Evolutionary conservation across 2,888 invertebrate species (phyloP).

Genomic region (Drepanosiphum platanoidis): DNA sequence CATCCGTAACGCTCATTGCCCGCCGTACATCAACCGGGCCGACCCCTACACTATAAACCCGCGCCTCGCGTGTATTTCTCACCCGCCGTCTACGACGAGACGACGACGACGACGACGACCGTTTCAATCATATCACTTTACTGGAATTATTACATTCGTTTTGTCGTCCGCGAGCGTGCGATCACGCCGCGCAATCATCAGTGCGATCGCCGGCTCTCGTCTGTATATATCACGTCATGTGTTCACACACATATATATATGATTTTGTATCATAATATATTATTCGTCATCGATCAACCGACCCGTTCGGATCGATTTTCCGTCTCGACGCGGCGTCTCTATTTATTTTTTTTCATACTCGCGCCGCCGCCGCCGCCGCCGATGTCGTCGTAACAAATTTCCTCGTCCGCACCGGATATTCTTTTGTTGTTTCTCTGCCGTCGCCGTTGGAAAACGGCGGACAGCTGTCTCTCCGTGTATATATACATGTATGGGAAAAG

Average conservation of each 20-base stretch:
- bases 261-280: slow-evolving; percentile 28
- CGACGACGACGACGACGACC: background rate
- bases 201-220: background rate
- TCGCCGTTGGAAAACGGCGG: slow-evolving; percentile 33
- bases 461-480: slow-evolving; percentile 44
- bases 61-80: slow-evolving; percentile 2
- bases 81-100: background rate
- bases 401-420: slow-evolving; percentile 15
- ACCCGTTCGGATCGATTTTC: slow-evolving; percentile 42
- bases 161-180: slow-evolving; percentile 24
- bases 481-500: background rate
- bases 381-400: slow-evolving; percentile 33
- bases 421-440: slow-evolving; percentile 37
- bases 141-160: slow-evolving; percentile 57
- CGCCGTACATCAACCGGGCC: slow-evolving; percentile 52
- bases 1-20: slow-evolving; percentile 60
- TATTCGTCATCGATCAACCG: slow-evolving; percentile 49
- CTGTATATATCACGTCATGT: background rate
- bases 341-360: background rate
- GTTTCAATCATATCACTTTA: slow-evolving; percentile 61
- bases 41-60: background rate
- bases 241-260: background rate
- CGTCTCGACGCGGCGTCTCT: background rate
- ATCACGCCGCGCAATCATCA: background rate
- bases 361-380: background rate